A percentile compares a stretch with the other conserved stretches of the same genome.
Conservation (phyloP, 2,888 invertebrate species). For the Epirrhoe alternata region DNA sequence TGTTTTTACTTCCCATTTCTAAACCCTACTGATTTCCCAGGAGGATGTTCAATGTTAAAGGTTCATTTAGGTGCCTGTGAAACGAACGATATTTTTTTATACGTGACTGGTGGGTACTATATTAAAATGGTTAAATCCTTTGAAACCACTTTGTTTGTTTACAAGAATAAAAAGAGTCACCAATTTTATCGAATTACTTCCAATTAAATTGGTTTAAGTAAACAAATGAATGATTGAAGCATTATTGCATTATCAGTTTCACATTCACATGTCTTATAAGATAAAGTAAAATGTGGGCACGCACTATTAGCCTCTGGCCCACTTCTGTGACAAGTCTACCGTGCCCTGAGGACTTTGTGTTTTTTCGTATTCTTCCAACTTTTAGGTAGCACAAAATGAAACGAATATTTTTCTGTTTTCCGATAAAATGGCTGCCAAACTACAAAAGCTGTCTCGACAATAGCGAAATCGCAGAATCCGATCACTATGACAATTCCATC, state of each 20-base stretch:
- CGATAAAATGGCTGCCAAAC: constrained; percentile 18
- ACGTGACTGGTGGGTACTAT: constrained; percentile 9
- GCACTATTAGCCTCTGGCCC: no score
- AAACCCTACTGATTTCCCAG: constrained; percentile 43
- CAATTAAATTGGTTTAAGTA: not conserved
- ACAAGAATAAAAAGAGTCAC: not conserved
- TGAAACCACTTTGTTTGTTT: constrained; percentile 5
- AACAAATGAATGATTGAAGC: no score
- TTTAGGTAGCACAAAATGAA: constrained; percentile 1
- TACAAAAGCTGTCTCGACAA: constrained; percentile 26
- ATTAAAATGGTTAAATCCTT: constrained; percentile 5
- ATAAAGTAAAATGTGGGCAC: no score
- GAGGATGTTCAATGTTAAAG: constrained; percentile 39
- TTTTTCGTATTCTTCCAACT: not conserved
- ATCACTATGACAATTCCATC: constrained; percentile 13
- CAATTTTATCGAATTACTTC: not conserved
- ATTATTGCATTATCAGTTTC: no score
- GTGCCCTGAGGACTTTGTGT: not conserved
- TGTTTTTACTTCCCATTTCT: constrained; percentile 42
- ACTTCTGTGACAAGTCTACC: no score
- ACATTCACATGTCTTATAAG: no score
- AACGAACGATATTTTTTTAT: constrained; percentile 12
- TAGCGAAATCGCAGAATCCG: constrained; percentile 18
- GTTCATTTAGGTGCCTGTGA: constrained; percentile 25
- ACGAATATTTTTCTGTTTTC: constrained; percentile 15